Base-by-base conservation (phyloP, 1,140 invertebrate genomes). In the Drosophila tristis region DNA sequence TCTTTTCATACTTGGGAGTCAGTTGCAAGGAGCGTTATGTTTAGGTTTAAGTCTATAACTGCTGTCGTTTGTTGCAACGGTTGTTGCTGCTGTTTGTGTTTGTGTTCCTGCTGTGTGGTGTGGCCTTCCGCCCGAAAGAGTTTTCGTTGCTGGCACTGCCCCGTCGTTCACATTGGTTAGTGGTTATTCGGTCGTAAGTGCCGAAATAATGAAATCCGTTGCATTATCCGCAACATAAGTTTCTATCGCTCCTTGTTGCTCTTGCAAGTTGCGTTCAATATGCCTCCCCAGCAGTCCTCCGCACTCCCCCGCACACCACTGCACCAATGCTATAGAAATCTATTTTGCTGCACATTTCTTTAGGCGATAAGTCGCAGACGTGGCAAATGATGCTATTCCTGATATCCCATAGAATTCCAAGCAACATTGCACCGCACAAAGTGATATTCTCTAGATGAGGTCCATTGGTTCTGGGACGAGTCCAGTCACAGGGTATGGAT, bases 121-220 rank as follows among this genome's bases (percentile, higher is more conserved):
- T 43, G 31, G 42, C 54, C 57, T 53, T 58, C 39, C 43, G 48
- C 26, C 74, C 65, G 59, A 71, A 72, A 68, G 79, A 71, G 82
- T 87, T 76, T 75, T 16, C 50, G 66, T 66, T 65, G 74, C 61
- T 60, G 59, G 74, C 58, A 66, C 64, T 68, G 54, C 57, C 60
- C 58, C 58, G 66, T 75, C 61, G 75, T 63, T 79, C 60, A 75
- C 82, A 87, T 87, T 84, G 84, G 79, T 87, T 82, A 79, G 84
- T 89, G 78, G 71, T 79, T 89, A 84, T 79, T 87, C 79, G 82
- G 31, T 89, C 71, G 82, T 89, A 89, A 87, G 84, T 89, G 84
- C 84, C 85, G 79, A 89, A 87, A 87, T 84, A 87, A 87, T 87
- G 79, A 89, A 87, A 87, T 87, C 85, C 81, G 63, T 73, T 77